Percentiles rank a stretch among this genome's conserved stretches.
These are phyloP conservation scores for Sphaerophoria taeniata DNA, from an alignment of 2,888 invertebrate genomes.

Conservation along the genomic window DNA sequence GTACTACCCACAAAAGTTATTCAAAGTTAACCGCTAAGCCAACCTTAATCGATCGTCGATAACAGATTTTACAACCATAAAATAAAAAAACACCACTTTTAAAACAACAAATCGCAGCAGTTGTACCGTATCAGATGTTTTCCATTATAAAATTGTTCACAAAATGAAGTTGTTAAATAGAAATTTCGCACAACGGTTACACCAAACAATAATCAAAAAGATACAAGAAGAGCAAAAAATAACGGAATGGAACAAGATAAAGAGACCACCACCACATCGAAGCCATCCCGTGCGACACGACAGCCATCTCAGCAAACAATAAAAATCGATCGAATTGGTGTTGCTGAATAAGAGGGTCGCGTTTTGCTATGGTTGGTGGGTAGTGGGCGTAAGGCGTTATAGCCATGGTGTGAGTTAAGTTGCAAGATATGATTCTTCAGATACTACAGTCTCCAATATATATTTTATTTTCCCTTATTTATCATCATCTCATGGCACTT, in stretches of 20 bases:
- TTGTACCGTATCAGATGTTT: not conserved
- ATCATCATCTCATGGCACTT: slow-evolving; percentile 69
- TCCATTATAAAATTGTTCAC: not conserved
- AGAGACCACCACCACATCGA: slow-evolving; percentile 24
- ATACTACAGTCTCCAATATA: slow-evolving; percentile 45
- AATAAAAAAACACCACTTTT: not conserved
- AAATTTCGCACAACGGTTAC: slow-evolving; percentile 25
- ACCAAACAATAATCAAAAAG: not conserved
- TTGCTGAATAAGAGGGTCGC: slow-evolving; percentile 50
- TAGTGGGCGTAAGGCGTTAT: not conserved
- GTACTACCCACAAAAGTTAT: not conserved
- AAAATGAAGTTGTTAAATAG: not conserved
- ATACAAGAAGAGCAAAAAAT: not conserved
- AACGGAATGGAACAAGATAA: not conserved
- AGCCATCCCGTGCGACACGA: slow-evolving; percentile 49
- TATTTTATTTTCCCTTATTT: slow-evolving; percentile 54
- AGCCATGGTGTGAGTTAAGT: not conserved
- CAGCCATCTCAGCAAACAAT: slow-evolving; percentile 65
- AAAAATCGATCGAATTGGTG: slow-evolving; percentile 72
- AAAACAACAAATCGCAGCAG: not conserved
- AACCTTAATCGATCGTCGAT: not conserved
- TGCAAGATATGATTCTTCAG: slow-evolving; percentile 40
- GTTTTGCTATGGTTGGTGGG: not conserved
- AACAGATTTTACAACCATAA: not conserved
- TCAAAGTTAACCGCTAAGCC: not conserved